These are phyloP conservation scores for Nephrotoma flavescens DNA, from an alignment of 2,888 invertebrate genomes.

Conservation along the genomic window DNA sequence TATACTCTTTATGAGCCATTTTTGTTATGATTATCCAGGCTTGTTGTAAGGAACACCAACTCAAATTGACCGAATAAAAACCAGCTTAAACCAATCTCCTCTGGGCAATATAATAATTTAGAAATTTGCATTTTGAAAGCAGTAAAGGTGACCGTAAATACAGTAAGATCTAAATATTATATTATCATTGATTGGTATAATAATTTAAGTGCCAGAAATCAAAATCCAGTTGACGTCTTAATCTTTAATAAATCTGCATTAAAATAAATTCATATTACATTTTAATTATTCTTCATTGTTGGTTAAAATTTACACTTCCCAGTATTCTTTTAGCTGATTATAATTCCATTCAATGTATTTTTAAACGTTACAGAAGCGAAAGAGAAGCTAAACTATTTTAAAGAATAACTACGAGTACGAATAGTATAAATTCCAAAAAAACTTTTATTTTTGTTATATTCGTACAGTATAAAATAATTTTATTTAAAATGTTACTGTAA, in stretches of 20 bases:
- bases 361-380: background rate
- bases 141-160: too few relatives aligned
- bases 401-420: background rate
- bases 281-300: background rate
- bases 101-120: too few relatives aligned
- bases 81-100: too few relatives aligned
- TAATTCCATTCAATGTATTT: background rate
- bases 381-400: background rate
- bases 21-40: too few relatives aligned
- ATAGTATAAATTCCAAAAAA: background rate
- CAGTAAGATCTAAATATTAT: too few relatives aligned
- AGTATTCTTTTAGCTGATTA: background rate
- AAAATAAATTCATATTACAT: background rate
- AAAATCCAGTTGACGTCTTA: background rate
- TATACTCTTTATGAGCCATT: too few relatives aligned
- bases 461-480: background rate
- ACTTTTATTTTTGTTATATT: background rate
- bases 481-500: background rate
- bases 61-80: too few relatives aligned
- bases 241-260: background rate
- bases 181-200: too few relatives aligned
- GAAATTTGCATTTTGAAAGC: too few relatives aligned
- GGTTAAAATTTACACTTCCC: background rate
- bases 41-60: too few relatives aligned
- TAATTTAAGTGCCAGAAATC: too few relatives aligned